Evolutionary conservation across 2,113 vertebrate genomes (phyloP).

Genomic region (Ceyx margarethae): DNA sequence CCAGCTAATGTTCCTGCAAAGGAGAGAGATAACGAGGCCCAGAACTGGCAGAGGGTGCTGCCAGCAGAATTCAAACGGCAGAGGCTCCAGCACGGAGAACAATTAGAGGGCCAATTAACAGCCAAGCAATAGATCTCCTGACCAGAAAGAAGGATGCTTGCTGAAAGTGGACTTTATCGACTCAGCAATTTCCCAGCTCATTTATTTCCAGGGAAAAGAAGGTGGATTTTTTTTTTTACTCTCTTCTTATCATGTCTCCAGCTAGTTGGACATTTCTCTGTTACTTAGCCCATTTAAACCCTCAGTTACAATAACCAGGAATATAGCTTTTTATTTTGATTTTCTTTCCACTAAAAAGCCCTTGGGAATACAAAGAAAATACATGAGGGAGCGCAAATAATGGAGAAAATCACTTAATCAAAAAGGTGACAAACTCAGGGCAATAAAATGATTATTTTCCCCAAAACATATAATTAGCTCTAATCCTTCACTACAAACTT

Average conservation of each 20-base stretch:
- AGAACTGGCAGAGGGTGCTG: background rate
- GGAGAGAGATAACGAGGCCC: background rate
- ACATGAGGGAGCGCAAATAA: background rate
- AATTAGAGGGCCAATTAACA: background rate
- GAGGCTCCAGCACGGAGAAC: background rate
- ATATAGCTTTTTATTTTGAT: too few relatives aligned
- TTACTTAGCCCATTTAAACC: background rate
- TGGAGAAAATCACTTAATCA: background rate
- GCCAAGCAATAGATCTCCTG: background rate
- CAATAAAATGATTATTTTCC: background rate
- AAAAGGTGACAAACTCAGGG: background rate
- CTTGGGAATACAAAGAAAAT: background rate
- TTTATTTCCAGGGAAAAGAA: background rate
- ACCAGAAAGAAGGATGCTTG: background rate
- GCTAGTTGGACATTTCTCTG: background rate
- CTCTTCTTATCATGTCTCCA: background rate
- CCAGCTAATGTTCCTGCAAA: background rate
- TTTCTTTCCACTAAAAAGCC: background rate
- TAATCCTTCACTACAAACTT: background rate
- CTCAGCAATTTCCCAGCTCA: background rate
- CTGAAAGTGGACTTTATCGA: background rate
- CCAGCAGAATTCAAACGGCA: background rate
- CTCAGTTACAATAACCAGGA: background rate
- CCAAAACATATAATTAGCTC: background rate
- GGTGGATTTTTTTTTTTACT: background rate